phyloP scores from a whole-genome alignment of 2,888 invertebrate species.

The Dilophus febrilis region DNA sequence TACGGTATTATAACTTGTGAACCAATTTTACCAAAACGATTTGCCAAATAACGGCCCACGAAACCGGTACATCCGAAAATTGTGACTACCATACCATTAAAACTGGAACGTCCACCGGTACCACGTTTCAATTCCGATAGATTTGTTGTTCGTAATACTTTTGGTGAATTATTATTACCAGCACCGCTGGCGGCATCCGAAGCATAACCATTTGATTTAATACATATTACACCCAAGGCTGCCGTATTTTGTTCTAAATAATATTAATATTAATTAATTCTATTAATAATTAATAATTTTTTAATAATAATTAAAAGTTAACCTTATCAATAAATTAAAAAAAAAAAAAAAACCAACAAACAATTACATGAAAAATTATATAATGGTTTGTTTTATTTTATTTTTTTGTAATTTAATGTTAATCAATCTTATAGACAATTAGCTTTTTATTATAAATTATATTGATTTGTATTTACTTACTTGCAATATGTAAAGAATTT shows the following conservation, averaged over 20 bases:
- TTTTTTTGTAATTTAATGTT: too few relatives aligned
- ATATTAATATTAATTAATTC: not conserved
- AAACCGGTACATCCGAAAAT: slow-evolving; percentile 89
- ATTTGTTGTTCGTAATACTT: slow-evolving; percentile 35
- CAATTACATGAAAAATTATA: too few relatives aligned
- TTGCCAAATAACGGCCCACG: slow-evolving; percentile 73
- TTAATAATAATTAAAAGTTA: too few relatives aligned
- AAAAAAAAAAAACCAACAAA: too few relatives aligned
- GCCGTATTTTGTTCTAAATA: slow-evolving; percentile 1
- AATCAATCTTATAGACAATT: too few relatives aligned
- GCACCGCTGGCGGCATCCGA: not conserved
- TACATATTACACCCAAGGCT: slow-evolving; percentile 5
- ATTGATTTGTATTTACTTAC: slow-evolving; percentile 18
- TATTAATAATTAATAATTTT: not conserved
- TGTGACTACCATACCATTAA: slow-evolving; percentile 96
- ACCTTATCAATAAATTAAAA: too few relatives aligned
- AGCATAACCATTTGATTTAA: slow-evolving; percentile 6
- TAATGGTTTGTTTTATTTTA: too few relatives aligned
- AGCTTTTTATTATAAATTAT: not conserved
- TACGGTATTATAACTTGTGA: slow-evolving; percentile 85
- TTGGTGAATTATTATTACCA: slow-evolving; percentile 17
- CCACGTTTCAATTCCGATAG: slow-evolving; percentile 57
- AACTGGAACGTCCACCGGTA: slow-evolving; percentile 86
- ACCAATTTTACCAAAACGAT: slow-evolving; percentile 74
- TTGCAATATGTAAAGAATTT: slow-evolving; percentile 22